These are phyloP conservation scores for Mya arenaria DNA, from an alignment of 1,140 invertebrate genomes.

Conservation along the genomic window DNA sequence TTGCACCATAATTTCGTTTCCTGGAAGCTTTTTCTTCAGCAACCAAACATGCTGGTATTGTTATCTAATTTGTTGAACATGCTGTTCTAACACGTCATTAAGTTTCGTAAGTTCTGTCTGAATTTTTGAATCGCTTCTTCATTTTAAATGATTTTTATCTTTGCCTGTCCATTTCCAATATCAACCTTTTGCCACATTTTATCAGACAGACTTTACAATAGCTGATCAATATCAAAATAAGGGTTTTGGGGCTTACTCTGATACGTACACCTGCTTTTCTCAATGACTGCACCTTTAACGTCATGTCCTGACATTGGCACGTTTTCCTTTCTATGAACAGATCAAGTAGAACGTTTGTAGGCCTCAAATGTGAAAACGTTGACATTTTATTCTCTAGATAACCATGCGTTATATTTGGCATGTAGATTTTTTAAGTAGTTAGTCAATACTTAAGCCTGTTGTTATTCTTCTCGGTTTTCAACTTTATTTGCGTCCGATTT, in stretches of 20 bases:
- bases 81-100: neutral
- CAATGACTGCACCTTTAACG: slow-evolving; percentile 4
- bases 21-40: slow-evolving; percentile 40
- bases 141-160: slow-evolving; percentile 38
- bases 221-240: neutral
- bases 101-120: slow-evolving; percentile 3
- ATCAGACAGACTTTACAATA: neutral
- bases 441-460: slow-evolving; percentile 21
- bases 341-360: slow-evolving; percentile 20
- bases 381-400: slow-evolving; percentile 6
- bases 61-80: slow-evolving; percentile 19
- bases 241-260: slow-evolving; percentile 1
- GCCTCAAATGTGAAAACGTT: slow-evolving; percentile 26
- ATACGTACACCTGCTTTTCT: slow-evolving; percentile 5
- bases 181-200: slow-evolving; percentile 30
- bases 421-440: slow-evolving; percentile 39
- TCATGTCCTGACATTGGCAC: slow-evolving; percentile 51
- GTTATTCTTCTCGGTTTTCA: neutral
- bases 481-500: slow-evolving; percentile 15
- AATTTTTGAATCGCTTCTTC: neutral
- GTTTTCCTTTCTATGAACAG: slow-evolving; percentile 44
- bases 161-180: slow-evolving; percentile 19
- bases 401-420: neutral
- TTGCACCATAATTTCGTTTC: slow-evolving; percentile 37
- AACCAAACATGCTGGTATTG: slow-evolving; percentile 32